Percentiles rank a stretch among this genome's conserved stretches.
phyloP scores from a whole-genome alignment of 2,888 invertebrate species.

The Ormyrus rosae region DNA sequence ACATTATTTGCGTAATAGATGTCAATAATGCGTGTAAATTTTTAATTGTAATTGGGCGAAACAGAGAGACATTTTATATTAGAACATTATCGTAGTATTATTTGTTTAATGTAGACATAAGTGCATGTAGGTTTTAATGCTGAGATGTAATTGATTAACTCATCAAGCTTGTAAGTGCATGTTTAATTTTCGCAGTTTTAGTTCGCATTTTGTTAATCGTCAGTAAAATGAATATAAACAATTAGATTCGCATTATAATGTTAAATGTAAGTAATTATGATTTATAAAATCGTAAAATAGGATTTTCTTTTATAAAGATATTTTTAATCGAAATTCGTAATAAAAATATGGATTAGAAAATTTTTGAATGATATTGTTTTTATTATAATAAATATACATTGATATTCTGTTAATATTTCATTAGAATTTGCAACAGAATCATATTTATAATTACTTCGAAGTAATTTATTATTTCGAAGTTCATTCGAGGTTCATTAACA shows the following conservation, averaged over 20 bases:
- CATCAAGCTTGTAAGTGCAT: slow-evolving; percentile 18
- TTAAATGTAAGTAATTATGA: too few relatives aligned
- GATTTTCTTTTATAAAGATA: too few relatives aligned
- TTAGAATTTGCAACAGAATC: background rate
- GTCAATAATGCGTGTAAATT: background rate
- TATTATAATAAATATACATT: too few relatives aligned
- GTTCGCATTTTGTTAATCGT: background rate
- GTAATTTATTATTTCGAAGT: too few relatives aligned
- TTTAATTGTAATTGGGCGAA: background rate
- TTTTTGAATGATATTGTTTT: too few relatives aligned
- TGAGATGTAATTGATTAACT: slow-evolving; percentile 5
- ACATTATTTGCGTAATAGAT: too few relatives aligned
- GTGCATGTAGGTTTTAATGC: slow-evolving; percentile 25
- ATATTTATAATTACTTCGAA: too few relatives aligned
- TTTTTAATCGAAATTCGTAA: background rate
- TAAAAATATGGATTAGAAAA: background rate
- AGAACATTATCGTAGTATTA: background rate
- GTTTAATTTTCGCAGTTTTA: background rate
- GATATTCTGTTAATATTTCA: background rate
- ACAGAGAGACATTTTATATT: background rate
- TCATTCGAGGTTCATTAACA: too few relatives aligned
- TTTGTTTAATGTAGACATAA: slow-evolving; percentile 27
- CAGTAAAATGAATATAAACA: background rate
- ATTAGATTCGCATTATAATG: too few relatives aligned
- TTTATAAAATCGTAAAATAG: too few relatives aligned